Evolutionary conservation across 2,113 vertebrate genomes (phyloP), one percentile per base, ranked within the genome.

Genomic region (Felis catus): DNA sequence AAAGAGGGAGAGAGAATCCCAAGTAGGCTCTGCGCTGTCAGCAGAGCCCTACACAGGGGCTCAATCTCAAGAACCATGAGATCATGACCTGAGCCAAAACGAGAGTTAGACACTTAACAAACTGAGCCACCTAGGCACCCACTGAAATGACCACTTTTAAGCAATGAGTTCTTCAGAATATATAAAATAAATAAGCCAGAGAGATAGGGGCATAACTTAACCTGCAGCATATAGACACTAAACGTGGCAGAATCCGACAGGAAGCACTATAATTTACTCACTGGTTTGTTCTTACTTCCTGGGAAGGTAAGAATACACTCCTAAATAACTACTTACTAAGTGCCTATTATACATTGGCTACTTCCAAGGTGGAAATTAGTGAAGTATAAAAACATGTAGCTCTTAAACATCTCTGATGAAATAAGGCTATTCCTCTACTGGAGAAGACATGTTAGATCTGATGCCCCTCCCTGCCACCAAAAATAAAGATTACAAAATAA

Each of bases 401-500:
- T 95, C 88, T 74, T 94, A 74, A 91, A 94, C 18, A 89, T 48
- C 63, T 84, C 36, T 8, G 33, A 79, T 25, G 39, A 90, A 87
- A 80, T 11, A 92, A 92, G 5, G 6, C 48, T 91, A 91, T 36
- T 16, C 19, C n/a, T 89, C 36, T 65, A 29, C 33, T 48, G 10
- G 63, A 39, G 18, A 45, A 66, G 71, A 84, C 12, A 0, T 39
- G 1, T 4, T 51, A 83, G 53, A 85, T 41, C 39, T 96, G 84
- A 95, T n/a, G 18, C 10, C 88, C 61, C 53, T 82, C 45, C 61
- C 29, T 82, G 61, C 15, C 85, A 91, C 23, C 88, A 87, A 68
- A 90, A 79, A 88, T 19, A 81, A 92, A 58, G 81, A 91, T 65
- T 65, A 95, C 71, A 97, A 91, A 92, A 74, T 55, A 61, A 83